These are phyloP conservation scores for Ceramica pisi DNA, from an alignment of 2,888 invertebrate genomes.

Conservation along the genomic window DNA sequence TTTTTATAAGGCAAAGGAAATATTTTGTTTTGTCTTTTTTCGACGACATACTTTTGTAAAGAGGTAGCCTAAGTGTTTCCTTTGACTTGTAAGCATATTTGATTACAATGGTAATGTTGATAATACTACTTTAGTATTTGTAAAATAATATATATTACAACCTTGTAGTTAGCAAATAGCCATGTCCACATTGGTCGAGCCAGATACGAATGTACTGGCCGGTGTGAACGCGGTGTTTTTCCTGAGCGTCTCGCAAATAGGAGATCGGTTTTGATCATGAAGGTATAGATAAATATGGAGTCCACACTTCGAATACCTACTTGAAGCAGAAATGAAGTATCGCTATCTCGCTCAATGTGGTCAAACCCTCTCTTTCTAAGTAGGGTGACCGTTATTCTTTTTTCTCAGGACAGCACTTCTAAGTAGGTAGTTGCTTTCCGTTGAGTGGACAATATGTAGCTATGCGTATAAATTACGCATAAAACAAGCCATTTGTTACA, in stretches of 20 bases:
- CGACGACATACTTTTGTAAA: background rate
- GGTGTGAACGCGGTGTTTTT: background rate
- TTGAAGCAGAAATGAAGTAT: no score
- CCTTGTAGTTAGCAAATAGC: background rate
- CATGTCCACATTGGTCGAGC: background rate
- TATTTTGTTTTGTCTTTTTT: background rate
- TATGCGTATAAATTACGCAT: no score
- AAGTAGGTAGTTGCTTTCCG: no score
- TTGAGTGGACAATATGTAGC: no score
- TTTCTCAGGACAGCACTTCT: no score
- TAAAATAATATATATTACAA: background rate
- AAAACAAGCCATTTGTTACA: no score
- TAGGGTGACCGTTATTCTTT: no score
- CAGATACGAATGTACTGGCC: background rate
- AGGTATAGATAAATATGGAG: no score
- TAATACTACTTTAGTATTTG: constrained; percentile 24
- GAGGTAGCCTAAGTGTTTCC: constrained; percentile 6
- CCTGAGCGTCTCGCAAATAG: background rate
- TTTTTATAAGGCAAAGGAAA: constrained; percentile 6
- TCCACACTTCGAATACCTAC: no score
- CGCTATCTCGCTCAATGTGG: no score
- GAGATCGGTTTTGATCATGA: constrained; percentile 10
- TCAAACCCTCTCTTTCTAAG: no score
- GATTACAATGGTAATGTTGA: constrained; percentile 6
- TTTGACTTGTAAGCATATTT: background rate